Evolutionary conservation across 2,113 vertebrate species (phyloP).

Genomic region (Psilopsiagon aymara): DNA sequence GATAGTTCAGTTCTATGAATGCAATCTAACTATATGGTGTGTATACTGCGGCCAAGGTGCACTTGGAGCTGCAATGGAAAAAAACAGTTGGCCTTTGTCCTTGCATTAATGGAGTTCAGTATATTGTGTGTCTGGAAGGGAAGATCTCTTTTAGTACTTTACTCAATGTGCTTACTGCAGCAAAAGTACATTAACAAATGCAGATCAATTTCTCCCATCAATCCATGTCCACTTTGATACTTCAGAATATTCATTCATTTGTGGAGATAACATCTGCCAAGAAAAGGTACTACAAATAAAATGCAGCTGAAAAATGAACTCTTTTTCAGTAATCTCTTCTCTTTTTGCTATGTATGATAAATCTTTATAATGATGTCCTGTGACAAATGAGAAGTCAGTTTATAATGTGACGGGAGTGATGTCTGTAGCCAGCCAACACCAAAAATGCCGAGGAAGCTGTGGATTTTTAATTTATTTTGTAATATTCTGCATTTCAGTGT

Average conservation of each 20-base stretch:
- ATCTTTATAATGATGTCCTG: neutral
- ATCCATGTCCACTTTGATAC: conserved; percentile 4
- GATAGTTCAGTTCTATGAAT: neutral
- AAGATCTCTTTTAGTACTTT: conserved; percentile 33
- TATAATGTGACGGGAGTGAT: neutral
- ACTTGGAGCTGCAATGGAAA: neutral
- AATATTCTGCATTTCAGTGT: neutral
- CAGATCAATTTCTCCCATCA: conserved; percentile 49
- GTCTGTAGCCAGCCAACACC: neutral
- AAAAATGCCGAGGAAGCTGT: neutral
- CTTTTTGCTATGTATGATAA: neutral
- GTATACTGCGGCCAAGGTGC: neutral
- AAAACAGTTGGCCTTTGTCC: neutral
- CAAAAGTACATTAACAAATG: conserved; percentile 39
- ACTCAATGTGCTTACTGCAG: conserved; percentile 35
- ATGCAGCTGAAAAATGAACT: conserved; percentile 47
- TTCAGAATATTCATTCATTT: conserved; percentile 51
- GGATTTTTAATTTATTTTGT: neutral
- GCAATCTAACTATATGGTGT: neutral
- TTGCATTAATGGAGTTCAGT: conserved; percentile 7
- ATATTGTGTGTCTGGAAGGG: neutral
- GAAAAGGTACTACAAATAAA: conserved; percentile 55
- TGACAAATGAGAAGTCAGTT: neutral
- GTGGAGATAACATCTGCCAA: conserved; percentile 34
- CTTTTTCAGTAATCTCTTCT: conserved; percentile 17